phyloP scores from a whole-genome alignment of 2,888 invertebrate species.

The Pherbina coryleti region DNA sequence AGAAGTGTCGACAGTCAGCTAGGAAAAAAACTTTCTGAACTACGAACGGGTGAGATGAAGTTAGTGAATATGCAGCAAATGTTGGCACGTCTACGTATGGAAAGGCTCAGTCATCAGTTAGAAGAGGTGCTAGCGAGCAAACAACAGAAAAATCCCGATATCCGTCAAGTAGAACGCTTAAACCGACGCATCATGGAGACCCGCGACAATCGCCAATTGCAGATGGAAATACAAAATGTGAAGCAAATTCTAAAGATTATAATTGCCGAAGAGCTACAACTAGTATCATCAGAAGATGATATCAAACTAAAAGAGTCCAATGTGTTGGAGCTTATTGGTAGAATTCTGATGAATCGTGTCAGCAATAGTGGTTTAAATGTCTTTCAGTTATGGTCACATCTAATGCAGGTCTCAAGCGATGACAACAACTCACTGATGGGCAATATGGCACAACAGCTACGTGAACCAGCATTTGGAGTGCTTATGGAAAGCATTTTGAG shows the following conservation, averaged over 20 bases:
- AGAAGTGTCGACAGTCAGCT: neutral
- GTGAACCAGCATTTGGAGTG: neutral
- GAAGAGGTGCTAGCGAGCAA: neutral
- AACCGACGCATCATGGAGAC: neutral
- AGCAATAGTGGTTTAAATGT: neutral
- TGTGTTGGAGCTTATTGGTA: neutral
- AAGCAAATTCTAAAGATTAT: neutral
- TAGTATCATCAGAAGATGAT: neutral
- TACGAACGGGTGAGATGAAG: conserved; percentile 20
- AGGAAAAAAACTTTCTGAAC: neutral
- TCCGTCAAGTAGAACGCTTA: neutral
- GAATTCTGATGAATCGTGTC: neutral
- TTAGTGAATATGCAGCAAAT: conserved; percentile 21
- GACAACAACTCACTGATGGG: neutral
- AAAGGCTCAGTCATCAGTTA: conserved; percentile 14
- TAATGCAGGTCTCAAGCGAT: neutral
- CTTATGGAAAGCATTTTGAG: neutral
- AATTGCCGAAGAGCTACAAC: neutral
- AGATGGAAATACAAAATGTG: neutral
- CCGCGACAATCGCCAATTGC: neutral
- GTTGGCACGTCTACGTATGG: conserved; percentile 24
- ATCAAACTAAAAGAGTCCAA: neutral
- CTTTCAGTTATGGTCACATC: neutral
- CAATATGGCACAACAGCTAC: neutral
- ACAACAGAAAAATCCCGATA: neutral